These are phyloP conservation scores for Lepus oiostolus DNA, from an alignment of 2,797 vertebrate genomes.

Conservation along the genomic window DNA sequence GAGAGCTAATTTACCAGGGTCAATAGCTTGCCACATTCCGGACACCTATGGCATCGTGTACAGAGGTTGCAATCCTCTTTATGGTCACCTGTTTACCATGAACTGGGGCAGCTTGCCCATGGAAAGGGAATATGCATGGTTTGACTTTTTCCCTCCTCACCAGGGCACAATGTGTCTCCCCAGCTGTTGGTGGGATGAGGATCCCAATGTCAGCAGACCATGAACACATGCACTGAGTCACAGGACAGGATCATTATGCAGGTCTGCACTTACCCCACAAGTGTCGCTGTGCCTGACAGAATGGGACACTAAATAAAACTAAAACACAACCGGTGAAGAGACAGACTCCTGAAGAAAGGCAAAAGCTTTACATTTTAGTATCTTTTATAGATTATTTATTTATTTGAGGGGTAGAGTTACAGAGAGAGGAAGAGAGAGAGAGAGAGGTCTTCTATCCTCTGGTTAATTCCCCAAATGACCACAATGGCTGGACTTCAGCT, in stretches of 20 bases:
- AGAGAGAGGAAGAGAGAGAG: too few relatives aligned
- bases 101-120: background rate
- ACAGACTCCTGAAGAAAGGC: slow-evolving; percentile 20
- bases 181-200: background rate
- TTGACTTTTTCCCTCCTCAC: background rate
- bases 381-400: slow-evolving; percentile 21
- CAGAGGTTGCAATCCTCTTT: background rate
- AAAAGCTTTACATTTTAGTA: background rate
- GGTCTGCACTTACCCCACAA: background rate
- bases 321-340: background rate
- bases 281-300: background rate
- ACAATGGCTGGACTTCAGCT: too few relatives aligned
- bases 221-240: background rate
- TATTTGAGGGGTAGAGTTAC: too few relatives aligned
- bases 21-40: background rate
- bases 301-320: slow-evolving; percentile 46
- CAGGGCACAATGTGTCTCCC: background rate
- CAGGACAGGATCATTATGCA: background rate
- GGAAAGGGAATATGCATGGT: background rate
- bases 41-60: background rate
- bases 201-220: background rate
- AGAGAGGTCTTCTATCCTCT: too few relatives aligned
- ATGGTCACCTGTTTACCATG: background rate
- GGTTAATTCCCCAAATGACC: too few relatives aligned
- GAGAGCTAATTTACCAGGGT: background rate